These are phyloP conservation scores for Dipodomys spectabilis DNA, from an alignment of 2,113 vertebrate genomes.

Conservation along the genomic window DNA sequence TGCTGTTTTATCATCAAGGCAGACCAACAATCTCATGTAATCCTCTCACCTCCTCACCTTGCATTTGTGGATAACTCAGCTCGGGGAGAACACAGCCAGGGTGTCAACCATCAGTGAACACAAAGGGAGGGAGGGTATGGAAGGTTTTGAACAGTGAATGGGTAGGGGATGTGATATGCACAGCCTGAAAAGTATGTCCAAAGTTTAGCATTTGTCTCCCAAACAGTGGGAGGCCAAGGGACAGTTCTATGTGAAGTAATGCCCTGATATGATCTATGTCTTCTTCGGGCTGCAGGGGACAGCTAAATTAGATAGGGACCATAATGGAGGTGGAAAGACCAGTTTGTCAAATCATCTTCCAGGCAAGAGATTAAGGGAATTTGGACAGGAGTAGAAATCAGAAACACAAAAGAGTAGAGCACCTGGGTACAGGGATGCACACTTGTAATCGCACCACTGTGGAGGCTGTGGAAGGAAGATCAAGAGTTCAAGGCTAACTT, in stretches of 20 bases:
- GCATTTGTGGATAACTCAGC: background rate
- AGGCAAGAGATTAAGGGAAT: background rate
- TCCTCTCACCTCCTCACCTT: background rate
- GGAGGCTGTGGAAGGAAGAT: too few species aligned
- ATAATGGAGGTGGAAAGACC: background rate
- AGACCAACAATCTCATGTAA: accelerated
- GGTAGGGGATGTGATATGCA: background rate
- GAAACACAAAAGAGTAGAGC: background rate
- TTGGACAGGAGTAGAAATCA: background rate
- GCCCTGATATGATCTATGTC: background rate
- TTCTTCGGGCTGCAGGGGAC: background rate
- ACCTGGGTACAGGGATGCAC: too few species aligned
- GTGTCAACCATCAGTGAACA: too few species aligned
- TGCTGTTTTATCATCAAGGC: background rate
- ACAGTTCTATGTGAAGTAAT: background rate
- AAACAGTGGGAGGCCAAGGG: background rate
- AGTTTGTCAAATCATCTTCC: background rate
- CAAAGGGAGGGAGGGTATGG: too few species aligned
- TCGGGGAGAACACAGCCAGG: too few species aligned
- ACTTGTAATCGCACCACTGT: too few species aligned
- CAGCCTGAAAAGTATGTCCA: background rate
- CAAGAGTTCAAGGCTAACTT: too few species aligned
- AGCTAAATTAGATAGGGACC: background rate
- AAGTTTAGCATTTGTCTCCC: accelerated
- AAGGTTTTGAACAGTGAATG: background rate